These are phyloP conservation scores for Axis porcinus DNA, from an alignment of 2,113 vertebrate genomes.

Conservation along the genomic window DNA sequence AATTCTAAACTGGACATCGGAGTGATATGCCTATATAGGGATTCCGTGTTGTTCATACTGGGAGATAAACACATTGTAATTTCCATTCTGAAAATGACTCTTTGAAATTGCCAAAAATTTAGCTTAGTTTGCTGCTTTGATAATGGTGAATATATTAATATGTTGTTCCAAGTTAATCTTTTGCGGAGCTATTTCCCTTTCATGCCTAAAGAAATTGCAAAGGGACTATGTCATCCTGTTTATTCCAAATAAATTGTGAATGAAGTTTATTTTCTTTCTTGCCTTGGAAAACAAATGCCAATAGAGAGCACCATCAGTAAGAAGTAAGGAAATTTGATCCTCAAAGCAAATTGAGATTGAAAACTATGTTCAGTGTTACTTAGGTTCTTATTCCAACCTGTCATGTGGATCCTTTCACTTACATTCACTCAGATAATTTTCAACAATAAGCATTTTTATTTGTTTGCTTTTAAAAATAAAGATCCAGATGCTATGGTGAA, in stretches of 20 bases:
- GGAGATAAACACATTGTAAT: neutral
- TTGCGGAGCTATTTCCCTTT: slow-evolving; percentile 55
- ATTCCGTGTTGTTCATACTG: neutral
- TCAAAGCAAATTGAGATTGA: neutral
- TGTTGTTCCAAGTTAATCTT: slow-evolving; percentile 36
- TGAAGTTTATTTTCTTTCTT: slow-evolving; percentile 42
- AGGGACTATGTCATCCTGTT: slow-evolving; percentile 47
- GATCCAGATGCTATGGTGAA: neutral
- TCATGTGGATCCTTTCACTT: neutral
- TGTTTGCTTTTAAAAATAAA: neutral
- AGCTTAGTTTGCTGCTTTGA: slow-evolving; percentile 1
- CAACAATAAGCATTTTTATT: neutral
- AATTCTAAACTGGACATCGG: neutral
- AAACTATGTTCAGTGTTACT: neutral
- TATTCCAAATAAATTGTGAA: slow-evolving; percentile 68
- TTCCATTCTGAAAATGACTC: neutral
- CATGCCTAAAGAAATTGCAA: slow-evolving; percentile 60
- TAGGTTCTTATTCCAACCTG: neutral
- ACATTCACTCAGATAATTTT: neutral
- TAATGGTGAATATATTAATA: neutral
- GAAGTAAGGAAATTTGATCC: neutral
- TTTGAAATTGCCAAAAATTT: neutral
- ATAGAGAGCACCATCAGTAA: slow-evolving; percentile 22
- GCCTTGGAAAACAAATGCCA: slow-evolving; percentile 41
- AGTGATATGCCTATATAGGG: neutral